A percentile compares a stretch with the other conserved stretches of the same genome.
phyloP scores from a whole-genome alignment of 2,797 vertebrate genomes.

The Amniataba percoides region DNA sequence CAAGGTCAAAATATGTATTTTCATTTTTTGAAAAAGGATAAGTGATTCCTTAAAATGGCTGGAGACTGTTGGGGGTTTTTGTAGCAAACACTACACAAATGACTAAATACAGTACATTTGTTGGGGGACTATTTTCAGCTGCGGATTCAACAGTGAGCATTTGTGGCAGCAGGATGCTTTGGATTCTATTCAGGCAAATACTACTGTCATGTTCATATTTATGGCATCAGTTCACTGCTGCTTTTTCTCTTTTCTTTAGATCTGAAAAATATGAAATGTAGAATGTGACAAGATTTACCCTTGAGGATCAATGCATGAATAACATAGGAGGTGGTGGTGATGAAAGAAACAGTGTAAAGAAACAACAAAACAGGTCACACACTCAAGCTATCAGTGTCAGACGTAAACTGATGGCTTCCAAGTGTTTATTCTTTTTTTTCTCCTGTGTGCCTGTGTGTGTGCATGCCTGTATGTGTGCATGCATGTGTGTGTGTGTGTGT shows the following conservation, averaged over 20 bases:
- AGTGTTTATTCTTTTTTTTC: conserved; percentile 4
- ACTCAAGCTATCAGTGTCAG: conserved; percentile 17
- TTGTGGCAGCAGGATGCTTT: neutral
- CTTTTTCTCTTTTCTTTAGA: neutral
- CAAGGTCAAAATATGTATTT: neutral
- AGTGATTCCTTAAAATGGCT: neutral
- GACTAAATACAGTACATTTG: neutral
- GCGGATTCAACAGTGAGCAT: neutral
- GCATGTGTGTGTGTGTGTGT: neutral
- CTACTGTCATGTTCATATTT: neutral
- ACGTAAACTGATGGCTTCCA: conserved; percentile 4
- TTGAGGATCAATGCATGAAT: neutral
- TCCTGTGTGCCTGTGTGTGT: neutral
- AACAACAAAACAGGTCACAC: conserved; percentile 16
- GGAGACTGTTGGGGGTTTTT: neutral
- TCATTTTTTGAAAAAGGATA: neutral
- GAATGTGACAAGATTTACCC: neutral
- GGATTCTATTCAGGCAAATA: neutral
- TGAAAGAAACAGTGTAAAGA: conserved; percentile 2
- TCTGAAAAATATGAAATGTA: neutral
- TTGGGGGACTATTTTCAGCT: neutral
- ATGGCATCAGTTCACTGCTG: neutral
- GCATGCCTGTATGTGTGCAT: neutral
- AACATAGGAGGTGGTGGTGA: neutral
- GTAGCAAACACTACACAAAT: neutral